These are phyloP conservation scores for Oligia latruncula DNA, from an alignment of 2,888 invertebrate genomes.

Conservation along the genomic window DNA sequence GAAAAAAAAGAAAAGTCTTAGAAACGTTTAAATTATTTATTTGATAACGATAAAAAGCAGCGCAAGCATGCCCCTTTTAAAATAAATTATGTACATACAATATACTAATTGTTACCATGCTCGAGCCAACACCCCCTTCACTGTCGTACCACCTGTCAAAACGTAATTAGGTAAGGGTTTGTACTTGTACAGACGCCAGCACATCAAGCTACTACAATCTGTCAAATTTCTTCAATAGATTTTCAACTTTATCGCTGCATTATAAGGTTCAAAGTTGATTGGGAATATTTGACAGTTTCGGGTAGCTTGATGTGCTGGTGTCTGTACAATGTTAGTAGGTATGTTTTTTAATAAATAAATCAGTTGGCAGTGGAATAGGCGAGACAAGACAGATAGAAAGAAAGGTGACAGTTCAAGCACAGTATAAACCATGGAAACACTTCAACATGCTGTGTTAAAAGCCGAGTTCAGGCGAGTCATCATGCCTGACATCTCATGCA, in stretches of 20 bases:
- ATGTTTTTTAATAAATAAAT: not conserved
- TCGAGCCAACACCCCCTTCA: slow-evolving; percentile 56
- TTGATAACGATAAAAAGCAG: slow-evolving; percentile 55
- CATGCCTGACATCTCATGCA: not conserved
- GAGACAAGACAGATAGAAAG: slow-evolving; percentile 3
- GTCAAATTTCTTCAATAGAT: too few species aligned
- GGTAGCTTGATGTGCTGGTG: too few species aligned
- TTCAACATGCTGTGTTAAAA: slow-evolving; percentile 5
- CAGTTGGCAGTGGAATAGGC: not conserved
- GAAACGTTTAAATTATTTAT: slow-evolving; percentile 54
- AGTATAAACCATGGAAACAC: not conserved
- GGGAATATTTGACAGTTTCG: too few species aligned
- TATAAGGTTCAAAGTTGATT: too few species aligned
- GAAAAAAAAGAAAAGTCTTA: slow-evolving; percentile 61
- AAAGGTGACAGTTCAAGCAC: slow-evolving; percentile 36
- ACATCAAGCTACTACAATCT: too few species aligned
- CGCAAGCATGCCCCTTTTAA: slow-evolving; percentile 40
- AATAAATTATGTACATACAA: slow-evolving; percentile 57
- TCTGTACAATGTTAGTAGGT: slow-evolving; percentile 18
- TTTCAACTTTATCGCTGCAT: too few species aligned
- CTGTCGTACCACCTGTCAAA: slow-evolving; percentile 58
- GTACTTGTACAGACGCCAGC: too few species aligned
- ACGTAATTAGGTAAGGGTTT: slow-evolving; percentile 22
- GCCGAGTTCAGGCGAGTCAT: not conserved
- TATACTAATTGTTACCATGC: slow-evolving; percentile 53